Evolutionary conservation across 2,797 vertebrate species (phyloP), one percentile per base, ranked within the genome.

Genomic region (Argyrosomus regius): DNA sequence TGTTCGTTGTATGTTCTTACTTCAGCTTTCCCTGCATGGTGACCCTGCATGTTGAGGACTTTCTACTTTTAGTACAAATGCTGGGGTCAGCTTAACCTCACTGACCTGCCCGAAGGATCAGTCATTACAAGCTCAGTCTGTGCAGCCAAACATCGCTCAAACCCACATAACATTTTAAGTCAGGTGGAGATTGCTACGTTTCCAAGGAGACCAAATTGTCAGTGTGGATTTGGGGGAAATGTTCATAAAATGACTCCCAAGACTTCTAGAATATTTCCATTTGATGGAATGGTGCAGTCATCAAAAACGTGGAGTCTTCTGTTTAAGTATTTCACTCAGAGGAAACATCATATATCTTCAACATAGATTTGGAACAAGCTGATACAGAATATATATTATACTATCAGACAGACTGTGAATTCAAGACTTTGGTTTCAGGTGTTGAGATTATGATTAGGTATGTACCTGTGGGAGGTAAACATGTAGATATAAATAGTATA

Each of bases 251-350:
- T 49, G 7, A 74, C 5, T 78, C 12, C 22, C 14, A 72, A 2
- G 58, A 24, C 20, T 48, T 76, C 16, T 26, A 11, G 6, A 67
- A 57, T 72, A 72, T 83, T 72, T 83, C 31, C n/a, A 24, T 39
- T 52, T 67, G 64, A 80, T 58, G 16, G 48, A 82, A 62, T 1
- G 18, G 26, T 61, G 10, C 61, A 58, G 31, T 46, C 52, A 28
- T 65, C 41, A 67, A 16, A 63, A 56, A 48, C 1, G 13, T 49
- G 43, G n/a, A 52, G 16, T 56, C 43, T 46, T 18, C 18, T 14
- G 20, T 75, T 50, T 77, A 28, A 57, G 70, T 66, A 61, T 77
- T 80, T 31, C 31, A 54, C 31, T 41, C 28, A 45, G 31, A 28
- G 43, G 41, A 18, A 66, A 52, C 39, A 64, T 67, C 77, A 31